phyloP scores from a whole-genome alignment of 1,140 invertebrate species.

The Frieseomelitta varia region DNA sequence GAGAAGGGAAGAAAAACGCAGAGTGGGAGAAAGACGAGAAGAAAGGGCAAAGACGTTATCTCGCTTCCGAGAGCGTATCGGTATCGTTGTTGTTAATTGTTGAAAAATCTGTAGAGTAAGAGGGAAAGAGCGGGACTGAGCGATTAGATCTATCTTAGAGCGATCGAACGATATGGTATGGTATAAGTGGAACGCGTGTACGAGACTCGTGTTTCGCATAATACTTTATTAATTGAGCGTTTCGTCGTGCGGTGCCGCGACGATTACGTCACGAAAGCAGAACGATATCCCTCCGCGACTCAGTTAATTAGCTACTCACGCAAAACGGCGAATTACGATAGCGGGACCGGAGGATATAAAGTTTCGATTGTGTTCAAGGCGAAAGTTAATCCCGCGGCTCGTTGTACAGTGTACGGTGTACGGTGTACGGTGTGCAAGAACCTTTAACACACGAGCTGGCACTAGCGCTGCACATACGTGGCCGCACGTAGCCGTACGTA shows the following conservation, averaged over 20 bases:
- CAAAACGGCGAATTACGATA: conserved; percentile 51
- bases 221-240: conserved; percentile 35
- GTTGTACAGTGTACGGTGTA: too few species aligned
- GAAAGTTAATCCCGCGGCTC: conserved; percentile 15
- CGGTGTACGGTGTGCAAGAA: conserved; percentile 10
- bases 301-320: conserved; percentile 47
- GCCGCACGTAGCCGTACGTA: not conserved
- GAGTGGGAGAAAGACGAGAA: too few species aligned
- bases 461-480: not conserved
- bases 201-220: conserved; percentile 28
- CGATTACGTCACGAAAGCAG: conserved; percentile 33
- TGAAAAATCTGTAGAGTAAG: not conserved
- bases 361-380: conserved; percentile 27
- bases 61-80: not conserved
- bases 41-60: not conserved
- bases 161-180: conserved; percentile 5
- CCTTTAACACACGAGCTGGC: conserved; percentile 1
- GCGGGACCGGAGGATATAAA: not conserved
- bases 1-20: not conserved
- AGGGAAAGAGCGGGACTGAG: not conserved
- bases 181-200: conserved; percentile 26
- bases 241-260: conserved; percentile 3
- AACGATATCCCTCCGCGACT: conserved; percentile 29
- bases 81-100: conserved; percentile 14
- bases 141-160: not conserved